These are phyloP conservation scores for Oreohelix idahoensis DNA, from an alignment of 1,140 invertebrate genomes.

Conservation along the genomic window DNA sequence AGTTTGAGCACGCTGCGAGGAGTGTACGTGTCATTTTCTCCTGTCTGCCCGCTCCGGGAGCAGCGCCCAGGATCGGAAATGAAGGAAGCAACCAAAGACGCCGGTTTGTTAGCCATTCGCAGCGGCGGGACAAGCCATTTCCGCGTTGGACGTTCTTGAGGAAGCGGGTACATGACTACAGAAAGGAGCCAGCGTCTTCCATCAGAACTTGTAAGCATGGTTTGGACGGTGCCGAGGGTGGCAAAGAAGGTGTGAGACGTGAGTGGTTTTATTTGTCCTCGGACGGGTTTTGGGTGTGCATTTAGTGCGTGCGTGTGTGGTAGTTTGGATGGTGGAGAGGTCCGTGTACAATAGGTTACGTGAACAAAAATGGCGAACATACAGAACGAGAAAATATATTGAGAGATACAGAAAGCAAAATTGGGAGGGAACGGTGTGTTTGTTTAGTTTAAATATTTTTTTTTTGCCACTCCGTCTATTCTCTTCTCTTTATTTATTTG, in stretches of 20 bases:
- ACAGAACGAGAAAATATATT: no score
- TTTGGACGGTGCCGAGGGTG: neutral
- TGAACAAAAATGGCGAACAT: no score
- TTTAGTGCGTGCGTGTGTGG: neutral
- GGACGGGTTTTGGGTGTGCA: neutral
- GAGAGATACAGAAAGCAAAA: no score
- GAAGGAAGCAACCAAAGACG: neutral
- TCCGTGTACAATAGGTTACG: no score
- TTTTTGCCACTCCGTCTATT: no score
- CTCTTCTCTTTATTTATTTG: no score
- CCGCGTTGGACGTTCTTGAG: neutral
- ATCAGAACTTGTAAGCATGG: neutral
- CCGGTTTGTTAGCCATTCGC: neutral
- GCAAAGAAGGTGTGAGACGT: constrained; percentile 1
- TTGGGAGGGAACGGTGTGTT: no score
- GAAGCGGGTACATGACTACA: constrained; percentile 15
- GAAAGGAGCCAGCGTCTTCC: neutral
- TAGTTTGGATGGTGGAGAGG: neutral
- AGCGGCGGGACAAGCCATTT: constrained; percentile 10
- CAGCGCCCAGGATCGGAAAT: neutral
- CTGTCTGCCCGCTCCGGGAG: neutral
- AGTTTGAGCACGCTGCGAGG: neutral
- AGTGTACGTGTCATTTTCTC: neutral
- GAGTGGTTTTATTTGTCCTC: neutral
- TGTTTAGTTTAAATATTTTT: no score